Evolutionary conservation across 2,113 vertebrate species (phyloP).

Genomic region (Saiga tatarica): DNA sequence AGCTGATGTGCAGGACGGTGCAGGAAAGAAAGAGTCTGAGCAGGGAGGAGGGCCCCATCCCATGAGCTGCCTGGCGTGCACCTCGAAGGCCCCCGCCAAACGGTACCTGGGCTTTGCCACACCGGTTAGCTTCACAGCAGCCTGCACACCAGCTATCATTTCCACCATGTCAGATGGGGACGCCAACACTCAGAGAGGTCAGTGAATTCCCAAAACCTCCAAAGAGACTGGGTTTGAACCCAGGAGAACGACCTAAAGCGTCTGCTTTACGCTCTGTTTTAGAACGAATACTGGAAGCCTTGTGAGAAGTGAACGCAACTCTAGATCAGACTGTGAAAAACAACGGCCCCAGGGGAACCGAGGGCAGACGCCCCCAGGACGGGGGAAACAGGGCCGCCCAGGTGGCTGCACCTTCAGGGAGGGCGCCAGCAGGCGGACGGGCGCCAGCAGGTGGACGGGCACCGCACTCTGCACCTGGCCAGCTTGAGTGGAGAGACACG

Average conservation of each 20-base stretch:
- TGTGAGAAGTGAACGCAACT: not conserved
- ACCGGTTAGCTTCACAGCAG: accelerated
- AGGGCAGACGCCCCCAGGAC: accelerated
- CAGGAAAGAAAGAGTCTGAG: not conserved
- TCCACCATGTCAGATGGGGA: not conserved
- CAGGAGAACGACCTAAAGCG: accelerated
- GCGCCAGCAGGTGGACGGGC: accelerated
- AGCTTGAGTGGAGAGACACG: not conserved
- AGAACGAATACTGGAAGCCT: not conserved
- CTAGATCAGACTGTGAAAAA: accelerated
- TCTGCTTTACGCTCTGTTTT: not conserved
- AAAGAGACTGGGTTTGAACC: not conserved
- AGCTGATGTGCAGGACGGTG: accelerated
- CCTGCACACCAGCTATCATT: accelerated
- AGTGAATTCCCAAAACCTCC: not conserved
- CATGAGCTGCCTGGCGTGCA: accelerated
- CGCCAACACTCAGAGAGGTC: accelerated
- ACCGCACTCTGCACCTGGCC: accelerated
- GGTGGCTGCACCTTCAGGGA: too few relatives aligned
- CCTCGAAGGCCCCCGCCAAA: accelerated
- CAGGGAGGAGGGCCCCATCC: accelerated
- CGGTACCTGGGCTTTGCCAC: accelerated
- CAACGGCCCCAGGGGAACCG: not conserved
- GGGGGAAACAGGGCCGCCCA: not conserved
- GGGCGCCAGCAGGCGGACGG: accelerated